Evolutionary conservation across 37 sponge, comb jelly and placozoan genomes (phyloP).

Genomic region (Beroe forskalii): DNA sequence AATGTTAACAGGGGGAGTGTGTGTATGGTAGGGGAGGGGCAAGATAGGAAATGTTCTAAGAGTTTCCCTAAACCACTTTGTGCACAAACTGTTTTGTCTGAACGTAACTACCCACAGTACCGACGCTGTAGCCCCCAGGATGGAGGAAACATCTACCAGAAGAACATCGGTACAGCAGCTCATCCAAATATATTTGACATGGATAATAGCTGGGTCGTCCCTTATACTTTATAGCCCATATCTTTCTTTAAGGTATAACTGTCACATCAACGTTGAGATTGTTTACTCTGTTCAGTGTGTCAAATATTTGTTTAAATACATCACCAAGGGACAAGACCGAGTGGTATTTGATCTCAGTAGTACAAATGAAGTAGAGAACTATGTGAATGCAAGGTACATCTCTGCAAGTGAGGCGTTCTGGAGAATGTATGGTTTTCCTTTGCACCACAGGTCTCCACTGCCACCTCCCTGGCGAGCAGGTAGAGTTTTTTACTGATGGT

Average conservation of each 20-base stretch:
- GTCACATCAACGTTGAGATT: conserved; percentile 14
- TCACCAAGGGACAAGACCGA: conserved; percentile 3
- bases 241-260: background rate
- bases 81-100: background rate
- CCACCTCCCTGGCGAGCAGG: conserved; percentile 15
- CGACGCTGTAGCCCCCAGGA: background rate
- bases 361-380: conserved; percentile 14
- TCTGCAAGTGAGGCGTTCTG: conserved; percentile 63
- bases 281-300: background rate
- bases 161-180: background rate
- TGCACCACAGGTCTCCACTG: background rate
- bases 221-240: background rate
- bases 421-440: background rate
- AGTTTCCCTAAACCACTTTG: background rate
- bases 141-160: background rate
- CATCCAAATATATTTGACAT: background rate
- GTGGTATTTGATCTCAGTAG: background rate
- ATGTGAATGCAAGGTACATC: conserved; percentile 21
- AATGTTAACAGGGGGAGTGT: background rate
- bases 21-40: conserved; percentile 48
- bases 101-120: background rate
- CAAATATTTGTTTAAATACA: conserved; percentile 11
- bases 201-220: conserved; percentile 24
- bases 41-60: conserved; percentile 14
- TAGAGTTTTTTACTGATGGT: background rate